A percentile compares a stretch with the other conserved stretches of the same genome.
Conservation (phyloP, 2,888 invertebrate genomes). For the Agapostemon virescens region DNA sequence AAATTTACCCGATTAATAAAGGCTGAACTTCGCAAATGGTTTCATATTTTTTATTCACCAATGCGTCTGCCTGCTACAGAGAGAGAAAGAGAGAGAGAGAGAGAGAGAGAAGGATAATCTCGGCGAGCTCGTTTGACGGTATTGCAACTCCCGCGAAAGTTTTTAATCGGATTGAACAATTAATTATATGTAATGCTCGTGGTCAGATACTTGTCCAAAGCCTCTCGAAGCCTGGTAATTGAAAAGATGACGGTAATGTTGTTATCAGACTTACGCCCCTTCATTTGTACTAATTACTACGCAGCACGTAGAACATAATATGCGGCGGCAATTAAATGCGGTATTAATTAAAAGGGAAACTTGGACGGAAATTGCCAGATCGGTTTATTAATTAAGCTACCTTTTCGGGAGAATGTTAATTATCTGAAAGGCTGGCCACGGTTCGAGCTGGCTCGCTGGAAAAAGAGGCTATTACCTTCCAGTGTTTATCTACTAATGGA, state of each 20-base stretch:
- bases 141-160: background rate
- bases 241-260: slow-evolving; percentile 14
- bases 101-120: background rate
- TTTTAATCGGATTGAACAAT: background rate
- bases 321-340: slow-evolving; percentile 16
- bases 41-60: background rate
- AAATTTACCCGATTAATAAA: background rate
- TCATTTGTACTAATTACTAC: slow-evolving; percentile 10
- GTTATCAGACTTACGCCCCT: slow-evolving; percentile 12
- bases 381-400: slow-evolving; percentile 27
- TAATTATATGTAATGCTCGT: slow-evolving; percentile 1
- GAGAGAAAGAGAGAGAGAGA: background rate
- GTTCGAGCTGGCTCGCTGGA: background rate
- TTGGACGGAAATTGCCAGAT: slow-evolving; percentile 6
- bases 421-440: background rate
- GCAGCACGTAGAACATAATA: slow-evolving; percentile 11
- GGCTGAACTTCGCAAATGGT: background rate
- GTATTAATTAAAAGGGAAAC: slow-evolving; percentile 27
- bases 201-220: background rate
- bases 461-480: background rate
- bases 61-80: background rate
- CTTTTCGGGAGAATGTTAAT: slow-evolving; percentile 15
- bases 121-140: background rate
- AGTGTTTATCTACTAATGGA: slow-evolving; percentile 5
- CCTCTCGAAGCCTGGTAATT: background rate